Evolutionary conservation across 2,113 vertebrate genomes (phyloP).

Genomic region (Arenaria interpres): DNA sequence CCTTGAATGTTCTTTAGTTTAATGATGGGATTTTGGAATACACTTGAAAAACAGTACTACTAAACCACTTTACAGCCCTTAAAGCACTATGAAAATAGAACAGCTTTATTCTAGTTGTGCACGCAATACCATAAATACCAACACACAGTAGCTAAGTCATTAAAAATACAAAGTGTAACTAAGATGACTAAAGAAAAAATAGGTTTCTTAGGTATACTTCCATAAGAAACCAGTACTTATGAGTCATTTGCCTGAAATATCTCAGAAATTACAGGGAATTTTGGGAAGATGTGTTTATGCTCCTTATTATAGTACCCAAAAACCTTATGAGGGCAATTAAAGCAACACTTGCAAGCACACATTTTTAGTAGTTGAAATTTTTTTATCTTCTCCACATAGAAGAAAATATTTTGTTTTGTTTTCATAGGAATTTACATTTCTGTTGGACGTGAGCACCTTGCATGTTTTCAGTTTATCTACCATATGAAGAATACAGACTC

Average conservation of each 20-base stretch:
- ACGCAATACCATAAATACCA: not conserved
- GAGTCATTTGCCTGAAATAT: not conserved
- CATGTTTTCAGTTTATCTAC: not conserved
- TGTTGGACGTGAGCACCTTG: accelerated
- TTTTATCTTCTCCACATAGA: not conserved
- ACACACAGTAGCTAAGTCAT: not conserved
- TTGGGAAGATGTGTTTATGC: not conserved
- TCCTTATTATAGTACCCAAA: not conserved
- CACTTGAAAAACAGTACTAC: not conserved
- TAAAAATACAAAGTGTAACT: not conserved
- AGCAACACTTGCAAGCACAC: not conserved
- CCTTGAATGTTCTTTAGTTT: not conserved
- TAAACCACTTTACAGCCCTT: not conserved
- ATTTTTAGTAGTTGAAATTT: not conserved
- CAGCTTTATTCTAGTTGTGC: not conserved
- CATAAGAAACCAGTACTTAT: not conserved
- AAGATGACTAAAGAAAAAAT: not conserved
- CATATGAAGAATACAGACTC: not conserved
- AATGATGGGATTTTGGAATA: not conserved
- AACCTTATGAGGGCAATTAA: not conserved
- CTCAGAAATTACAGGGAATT: not conserved
- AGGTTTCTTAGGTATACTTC: not conserved
- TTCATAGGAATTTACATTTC: not conserved
- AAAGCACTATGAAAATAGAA: not conserved
- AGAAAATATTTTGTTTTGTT: not conserved